Evolutionary conservation across 2,888 invertebrate genomes (phyloP), one percentile per base, ranked within the genome.

Genomic region (Dryomyza anilis): DNA sequence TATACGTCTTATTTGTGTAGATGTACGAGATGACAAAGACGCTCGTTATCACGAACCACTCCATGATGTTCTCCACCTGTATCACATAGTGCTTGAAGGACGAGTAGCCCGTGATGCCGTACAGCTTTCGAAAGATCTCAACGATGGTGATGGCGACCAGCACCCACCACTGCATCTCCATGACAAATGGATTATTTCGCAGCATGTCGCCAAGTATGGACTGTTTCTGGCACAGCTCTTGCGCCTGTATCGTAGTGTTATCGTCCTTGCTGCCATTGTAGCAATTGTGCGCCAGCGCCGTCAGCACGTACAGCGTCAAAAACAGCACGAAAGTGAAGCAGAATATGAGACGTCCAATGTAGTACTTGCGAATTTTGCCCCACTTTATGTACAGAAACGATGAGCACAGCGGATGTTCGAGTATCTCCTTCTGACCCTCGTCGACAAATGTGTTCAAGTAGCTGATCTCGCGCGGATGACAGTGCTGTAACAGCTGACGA

Each of bases 301-400:
- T 93, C 75, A 93, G 84, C 14, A 93, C 93, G 80, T 93, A 94
- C 8, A 92, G 81, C 0, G 93, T 93, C n/a, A 94, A 85, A 70
- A 92, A 90, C 62, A 93, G 80, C 64, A 94, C 91, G 77, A 93
- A 94, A 65, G 91, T 87, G 68, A 92, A 89, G 80, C 92, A 93
- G 73, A 93, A 87, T 69, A 93, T 86, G 72, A 94, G 85, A 61
- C 93, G 85, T 0, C 91, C 92, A 14, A 93, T 89, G 76, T 94
- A 94, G 78, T 93, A 95, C 83, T 93, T 93, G 29, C 94, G 87
- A 70, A 95, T 94, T 81, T 94, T 93, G 74, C 93, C 92, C 95
- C 95, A 95, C 79, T 95, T 95, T 59, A 95, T 88, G 77, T 94
- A 90, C 0, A 95, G 85, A 78, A 95, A 95, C 0, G 94, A 93